Conservation (phyloP, 2,888 invertebrate species). For the Bellardia pandia region DNA sequence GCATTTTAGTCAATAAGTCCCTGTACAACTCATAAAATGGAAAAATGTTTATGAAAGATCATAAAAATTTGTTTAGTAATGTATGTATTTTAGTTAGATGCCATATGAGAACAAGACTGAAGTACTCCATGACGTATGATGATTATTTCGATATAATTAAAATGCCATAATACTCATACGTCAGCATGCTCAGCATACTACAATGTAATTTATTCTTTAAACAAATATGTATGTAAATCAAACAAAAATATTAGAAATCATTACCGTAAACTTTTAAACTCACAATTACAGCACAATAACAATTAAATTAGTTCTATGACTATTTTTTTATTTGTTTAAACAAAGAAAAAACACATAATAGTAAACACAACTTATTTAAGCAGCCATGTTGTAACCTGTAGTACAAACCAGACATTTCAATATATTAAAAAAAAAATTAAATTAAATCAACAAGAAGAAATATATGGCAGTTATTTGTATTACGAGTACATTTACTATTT, state of each 20-base stretch:
- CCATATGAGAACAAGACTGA: no score
- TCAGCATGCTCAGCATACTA: background rate
- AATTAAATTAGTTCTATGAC: no score
- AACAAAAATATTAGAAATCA: background rate
- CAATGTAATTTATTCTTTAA: background rate
- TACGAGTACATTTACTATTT: slow-evolving; percentile 23
- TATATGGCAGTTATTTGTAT: slow-evolving; percentile 10
- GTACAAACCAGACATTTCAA: background rate
- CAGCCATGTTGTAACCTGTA: background rate
- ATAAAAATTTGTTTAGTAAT: no score
- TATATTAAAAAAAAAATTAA: background rate
- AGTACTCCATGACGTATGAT: background rate
- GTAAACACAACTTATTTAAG: background rate
- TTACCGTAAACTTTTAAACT: background rate
- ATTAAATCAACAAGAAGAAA: background rate
- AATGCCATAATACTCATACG: slow-evolving; percentile 5
- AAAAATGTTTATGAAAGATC: no score
- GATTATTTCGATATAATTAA: background rate
- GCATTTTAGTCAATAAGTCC: no score
- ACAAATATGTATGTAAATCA: background rate
- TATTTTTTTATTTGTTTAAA: no score
- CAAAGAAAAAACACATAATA: background rate
- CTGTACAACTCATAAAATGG: no score
- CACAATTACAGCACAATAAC: no score
- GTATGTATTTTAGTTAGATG: no score